These are phyloP conservation scores for Caenorhabditis angaria DNA, from an alignment of 2,888 invertebrate genomes.

Conservation along the genomic window DNA sequence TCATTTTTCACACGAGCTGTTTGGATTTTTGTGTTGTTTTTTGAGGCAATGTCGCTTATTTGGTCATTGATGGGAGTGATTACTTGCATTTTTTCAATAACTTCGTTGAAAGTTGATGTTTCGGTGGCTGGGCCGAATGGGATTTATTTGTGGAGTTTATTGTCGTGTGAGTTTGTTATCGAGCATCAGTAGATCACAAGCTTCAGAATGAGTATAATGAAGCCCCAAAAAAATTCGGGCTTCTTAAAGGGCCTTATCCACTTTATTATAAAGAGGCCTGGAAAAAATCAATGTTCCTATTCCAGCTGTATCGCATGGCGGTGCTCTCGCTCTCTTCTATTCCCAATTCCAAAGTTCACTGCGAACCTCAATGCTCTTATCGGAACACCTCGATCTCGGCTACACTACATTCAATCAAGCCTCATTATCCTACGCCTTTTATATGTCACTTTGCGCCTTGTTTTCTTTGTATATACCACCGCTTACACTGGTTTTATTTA, in stretches of 20 bases:
- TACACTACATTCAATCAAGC: conserved; percentile 47
- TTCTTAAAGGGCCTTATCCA: no score
- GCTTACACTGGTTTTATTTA: conserved; percentile 33
- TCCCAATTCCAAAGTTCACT: conserved; percentile 51
- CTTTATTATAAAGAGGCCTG: background rate
- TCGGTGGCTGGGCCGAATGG: conserved; percentile 58
- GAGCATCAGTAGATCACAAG: no score
- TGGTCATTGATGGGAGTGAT: conserved; percentile 59
- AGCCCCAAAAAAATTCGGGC: no score
- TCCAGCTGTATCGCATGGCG: conserved; percentile 51
- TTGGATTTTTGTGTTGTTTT: conserved; percentile 60
- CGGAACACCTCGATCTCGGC: conserved; percentile 52
- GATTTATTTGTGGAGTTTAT: conserved; percentile 56
- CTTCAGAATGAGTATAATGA: no score
- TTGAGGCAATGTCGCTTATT: conserved; percentile 53
- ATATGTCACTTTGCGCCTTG: conserved; percentile 29
- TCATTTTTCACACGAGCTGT: conserved; percentile 55
- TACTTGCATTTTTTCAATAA: conserved; percentile 51
- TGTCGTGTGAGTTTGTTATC: conserved; percentile 47
- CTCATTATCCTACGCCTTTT: conserved; percentile 33
- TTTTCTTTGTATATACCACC: conserved; percentile 36
- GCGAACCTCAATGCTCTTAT: conserved; percentile 49
- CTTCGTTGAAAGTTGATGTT: conserved; percentile 31
- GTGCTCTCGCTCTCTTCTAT: conserved; percentile 47
- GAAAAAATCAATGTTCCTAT: background rate